Base-by-base conservation (phyloP, 2,888 invertebrate genomes). In the Caenorhabditis sp. region DNA sequence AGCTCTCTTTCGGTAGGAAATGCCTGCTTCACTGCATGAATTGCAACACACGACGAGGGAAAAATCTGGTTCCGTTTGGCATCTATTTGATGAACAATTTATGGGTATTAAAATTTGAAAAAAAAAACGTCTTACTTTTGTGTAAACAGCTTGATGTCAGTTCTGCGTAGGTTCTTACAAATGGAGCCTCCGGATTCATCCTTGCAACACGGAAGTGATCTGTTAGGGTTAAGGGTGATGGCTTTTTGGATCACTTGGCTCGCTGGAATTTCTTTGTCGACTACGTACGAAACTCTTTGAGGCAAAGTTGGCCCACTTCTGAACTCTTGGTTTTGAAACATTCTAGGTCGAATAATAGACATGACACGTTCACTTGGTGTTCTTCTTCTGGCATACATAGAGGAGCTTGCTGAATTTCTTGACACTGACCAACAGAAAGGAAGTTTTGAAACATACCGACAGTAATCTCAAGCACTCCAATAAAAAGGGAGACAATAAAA, bases 11-110 rank as follows among this genome's bases (percentile, higher is more conserved):
- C 87, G 15, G 40, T 87, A 87, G 4, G 80, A 77, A 32, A 80
- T 67, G 11, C 87, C 87, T 18, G 84, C 77, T 22, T 86, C 86
- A 62, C 79, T 82, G 68, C 87, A 87, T 1, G 85, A 77, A 26
- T 84, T 87, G 70, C 87, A 87, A 44, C 87, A 87, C 13, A 87
- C 87, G 24, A 87, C 86, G 11, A 87, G 67, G 1, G 86, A 86
- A 47, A 87, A 87, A 69, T 87, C 87, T 0, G 87, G 86, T 56
- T 87, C 87, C 2, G 70, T 61, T 51, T 74, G 72, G 55, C 87
- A 87, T 60, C 87, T 84, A 50, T 47, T 47, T 28, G 64, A n/a
- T n/a, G n/a, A 56, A 44, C 1, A 22, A 58, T 44, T 68, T 18
- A 35, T 62, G 6, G 22, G 24, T 20, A 24, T 15, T 15, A 18